Evolutionary conservation across 2,797 vertebrate species (phyloP), one percentile per base, ranked within the genome.

Genomic region (Myotis planiceps): DNA sequence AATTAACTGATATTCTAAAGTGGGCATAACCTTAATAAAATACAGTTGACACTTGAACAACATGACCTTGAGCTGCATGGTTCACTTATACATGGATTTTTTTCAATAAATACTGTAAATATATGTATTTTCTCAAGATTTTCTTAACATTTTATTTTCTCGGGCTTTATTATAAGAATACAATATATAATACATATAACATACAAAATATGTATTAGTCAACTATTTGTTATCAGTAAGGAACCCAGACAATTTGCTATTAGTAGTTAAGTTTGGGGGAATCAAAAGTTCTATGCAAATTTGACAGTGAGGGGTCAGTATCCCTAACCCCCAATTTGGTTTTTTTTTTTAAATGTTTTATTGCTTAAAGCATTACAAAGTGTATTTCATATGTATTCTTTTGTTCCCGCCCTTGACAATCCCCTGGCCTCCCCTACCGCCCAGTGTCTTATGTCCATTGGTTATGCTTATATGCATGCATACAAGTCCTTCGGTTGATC

Each of bases 11-110:
- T 92, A 12, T 60, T 47, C 15, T 83, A 37, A 2, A 32, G 2
- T 19, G 32, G 72, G 60, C 15, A 42, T 91, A 75, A 69, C 21
- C 45, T 29, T 89, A 65, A 83, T 55, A 45, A 97, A 83, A 94
- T 85, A 32, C 2, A 81, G 39, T 45, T 81, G 18, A 23, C 18
- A 23, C 39, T 63, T 32, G 58, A 81, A 63, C 55, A 63, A 23
- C 37, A 63, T 5, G 6, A 19, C 18, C 58, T n/a, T 63, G 58
- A 81, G 21, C 7, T 9, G 7, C 32, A 9, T 25, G 34, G 75
- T 81, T 55, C 39, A 47, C 27, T 63, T 32, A 63, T 15, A 12
- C 39, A 5, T 63, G 29, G 39, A 65, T 32, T 29, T 42, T 55
- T 55, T 80, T 13, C 14, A 60, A 45, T 63, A 47, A 81, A 65